phyloP scores from a whole-genome alignment of 1,140 invertebrate genomes.

The Melipona quadrifasciata region DNA sequence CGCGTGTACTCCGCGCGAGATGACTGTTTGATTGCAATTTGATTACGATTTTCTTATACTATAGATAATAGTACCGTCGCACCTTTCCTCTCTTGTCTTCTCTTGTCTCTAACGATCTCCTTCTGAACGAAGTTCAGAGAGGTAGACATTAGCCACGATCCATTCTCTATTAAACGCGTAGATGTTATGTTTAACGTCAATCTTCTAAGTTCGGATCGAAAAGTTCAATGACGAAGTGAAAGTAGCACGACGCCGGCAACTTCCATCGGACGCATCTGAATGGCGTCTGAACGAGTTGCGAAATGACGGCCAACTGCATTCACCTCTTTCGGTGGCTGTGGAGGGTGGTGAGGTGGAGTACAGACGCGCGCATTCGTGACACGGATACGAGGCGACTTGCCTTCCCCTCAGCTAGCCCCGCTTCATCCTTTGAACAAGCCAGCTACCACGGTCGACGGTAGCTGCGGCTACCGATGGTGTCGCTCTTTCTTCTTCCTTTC shows the following conservation, averaged over 20 bases:
- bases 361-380: slow-evolving; percentile 79
- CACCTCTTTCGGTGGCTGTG: slow-evolving; percentile 66
- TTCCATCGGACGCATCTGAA: slow-evolving; percentile 76
- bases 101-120: no score
- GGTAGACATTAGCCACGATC: no score
- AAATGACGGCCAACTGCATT: slow-evolving; percentile 79
- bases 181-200: neutral
- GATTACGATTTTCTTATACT: neutral
- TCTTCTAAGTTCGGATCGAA: neutral
- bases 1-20: neutral
- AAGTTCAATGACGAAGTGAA: neutral
- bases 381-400: slow-evolving; percentile 71
- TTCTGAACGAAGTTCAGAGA: no score
- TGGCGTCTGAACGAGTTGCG: slow-evolving; percentile 77
- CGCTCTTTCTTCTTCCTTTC: neutral
- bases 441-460: neutral
- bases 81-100: no score
- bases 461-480: slow-evolving; percentile 37
- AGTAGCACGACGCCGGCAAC: slow-evolving; percentile 55
- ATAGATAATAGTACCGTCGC: no score
- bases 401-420: slow-evolving; percentile 55
- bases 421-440: slow-evolving; percentile 46
- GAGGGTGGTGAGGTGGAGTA: slow-evolving; percentile 63
- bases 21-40: neutral
- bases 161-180: neutral